Evolutionary conservation across 2,888 invertebrate species (phyloP), one percentile per base, ranked within the genome.

Genomic region (Prenolepis imparis): DNA sequence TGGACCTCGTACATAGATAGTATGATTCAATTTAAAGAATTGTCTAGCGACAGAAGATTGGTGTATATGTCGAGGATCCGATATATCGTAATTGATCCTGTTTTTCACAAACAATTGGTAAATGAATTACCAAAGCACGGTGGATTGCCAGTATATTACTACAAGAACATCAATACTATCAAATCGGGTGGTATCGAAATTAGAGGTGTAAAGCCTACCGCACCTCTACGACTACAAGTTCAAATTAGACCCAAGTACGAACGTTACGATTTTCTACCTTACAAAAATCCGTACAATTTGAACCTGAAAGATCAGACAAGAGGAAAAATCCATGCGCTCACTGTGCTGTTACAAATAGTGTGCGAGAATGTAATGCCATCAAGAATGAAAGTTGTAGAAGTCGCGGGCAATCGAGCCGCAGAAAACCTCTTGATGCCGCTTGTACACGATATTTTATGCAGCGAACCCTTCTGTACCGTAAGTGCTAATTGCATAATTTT

Each of bases 1-100:
- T 99, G 99, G 99, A 97, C 99, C 83, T 97, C 98, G 64, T 99
- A 97, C 95, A 97, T 99, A 95, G 99, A 99, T 94, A 98, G 98
- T 1, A 98, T 99, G 97, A 96, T 99, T 67, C 99, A 99, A 95
- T 98, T 98, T 94, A 96, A 97, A 73, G 97, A 99, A 92, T 95
- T 99, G 87, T 97, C 97, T 75, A 96, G 96, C 90, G 96, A 97
- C 90, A 96, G 97, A 39, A 96, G 97, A 67, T 97, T 98, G 93
- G 96, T 99, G n/a, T 97, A 97, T 94, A 95, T 99, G 87, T 98
- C 98, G 44, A 96, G 98, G 83, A 96, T 99, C 84, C 98, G 98
- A 93, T 96, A 97, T 90, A 96, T 97, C 6, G 95, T 97, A 32
- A 97, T 99, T 84, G 97, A 99, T 95, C 99, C 99, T 0, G 93